Conservation (phyloP, 2,113 vertebrate species). For the Rhinichthys klamathensis region DNA sequence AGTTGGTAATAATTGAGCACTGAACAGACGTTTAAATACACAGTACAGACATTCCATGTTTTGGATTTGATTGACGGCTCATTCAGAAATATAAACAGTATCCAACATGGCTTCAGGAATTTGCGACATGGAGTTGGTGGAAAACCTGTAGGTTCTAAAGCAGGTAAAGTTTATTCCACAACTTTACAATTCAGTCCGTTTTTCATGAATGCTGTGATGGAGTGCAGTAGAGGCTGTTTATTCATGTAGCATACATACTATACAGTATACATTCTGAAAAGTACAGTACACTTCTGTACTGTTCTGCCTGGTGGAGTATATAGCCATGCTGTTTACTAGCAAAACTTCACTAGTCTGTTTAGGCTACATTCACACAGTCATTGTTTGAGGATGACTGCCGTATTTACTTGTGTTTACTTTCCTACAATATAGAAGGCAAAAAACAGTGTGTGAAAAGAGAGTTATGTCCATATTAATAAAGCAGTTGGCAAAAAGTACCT, state of each 20-base stretch:
- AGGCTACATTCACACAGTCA: no score
- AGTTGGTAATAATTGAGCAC: not conserved
- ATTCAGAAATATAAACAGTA: conserved; percentile 43
- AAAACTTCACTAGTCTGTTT: no score
- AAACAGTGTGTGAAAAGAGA: no score
- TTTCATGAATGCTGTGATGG: conserved; percentile 20
- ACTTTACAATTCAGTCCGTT: conserved; percentile 27
- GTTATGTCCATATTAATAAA: no score
- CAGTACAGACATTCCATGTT: conserved; percentile 34
- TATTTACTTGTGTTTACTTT: no score
- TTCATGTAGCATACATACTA: not conserved
- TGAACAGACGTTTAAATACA: conserved; percentile 34
- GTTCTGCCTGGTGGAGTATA: no score
- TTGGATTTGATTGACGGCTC: conserved; percentile 48
- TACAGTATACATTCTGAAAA: not conserved
- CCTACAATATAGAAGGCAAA: no score
- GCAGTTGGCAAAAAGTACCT: no score
- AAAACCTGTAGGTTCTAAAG: conserved; percentile 40
- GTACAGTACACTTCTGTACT: no score
- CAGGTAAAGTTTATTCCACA: conserved; percentile 36
- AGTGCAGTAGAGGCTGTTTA: not conserved
- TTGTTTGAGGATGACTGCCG: no score
- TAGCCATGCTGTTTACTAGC: no score
- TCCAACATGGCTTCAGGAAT: conserved; percentile 47
- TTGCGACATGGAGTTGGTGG: conserved; percentile 34